Evolutionary conservation across 2,113 vertebrate genomes (phyloP), one percentile per base, ranked within the genome.

Genomic region (Epinephelus moara): DNA sequence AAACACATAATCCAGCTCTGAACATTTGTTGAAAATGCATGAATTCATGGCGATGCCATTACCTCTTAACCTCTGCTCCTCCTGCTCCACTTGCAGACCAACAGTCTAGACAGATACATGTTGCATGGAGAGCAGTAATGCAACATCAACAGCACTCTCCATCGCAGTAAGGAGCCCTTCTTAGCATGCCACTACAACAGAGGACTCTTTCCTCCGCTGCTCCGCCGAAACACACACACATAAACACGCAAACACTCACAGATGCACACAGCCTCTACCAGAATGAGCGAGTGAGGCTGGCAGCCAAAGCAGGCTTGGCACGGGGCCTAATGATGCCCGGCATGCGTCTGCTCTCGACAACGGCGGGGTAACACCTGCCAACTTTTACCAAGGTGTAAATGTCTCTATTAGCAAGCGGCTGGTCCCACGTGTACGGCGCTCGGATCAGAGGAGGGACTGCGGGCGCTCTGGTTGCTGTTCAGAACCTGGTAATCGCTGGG

Each of bases 301-400:
- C 96, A 98, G 96, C 97, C 96, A 95, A 90, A 95, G 93, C 83
- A 90, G 94, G 92, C 94, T 97, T 99, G 98, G 98, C 98, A 99
- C 94, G 45, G 95, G 95, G 97, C 97, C 98, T 98, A 98, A 97
- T 94, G 97, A 97, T 97, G 96, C 96, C 94, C 96, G 96, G 97
- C 97, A 97, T 97, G 96, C 96, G 96, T 96, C 96, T 97, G 97
- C 97, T 96, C 96, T 96, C 94, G 94, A 96, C 94, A 96, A 95
- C 96, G 96, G 88, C 93, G 94, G 97, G 96, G 96, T 96, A 96
- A 96, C 96, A 97, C 97, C 96, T 98, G 98, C 97, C 97, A 98
- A 97, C 96, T 98, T 96, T 96, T 97, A 97, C 97, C 96, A 97
- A 98, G 95, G 96, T 98, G 97, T 96, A 97, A 97, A 98, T 96